These are phyloP conservation scores for Venturia canescens DNA, from an alignment of 1,140 invertebrate genomes.

Conservation along the genomic window DNA sequence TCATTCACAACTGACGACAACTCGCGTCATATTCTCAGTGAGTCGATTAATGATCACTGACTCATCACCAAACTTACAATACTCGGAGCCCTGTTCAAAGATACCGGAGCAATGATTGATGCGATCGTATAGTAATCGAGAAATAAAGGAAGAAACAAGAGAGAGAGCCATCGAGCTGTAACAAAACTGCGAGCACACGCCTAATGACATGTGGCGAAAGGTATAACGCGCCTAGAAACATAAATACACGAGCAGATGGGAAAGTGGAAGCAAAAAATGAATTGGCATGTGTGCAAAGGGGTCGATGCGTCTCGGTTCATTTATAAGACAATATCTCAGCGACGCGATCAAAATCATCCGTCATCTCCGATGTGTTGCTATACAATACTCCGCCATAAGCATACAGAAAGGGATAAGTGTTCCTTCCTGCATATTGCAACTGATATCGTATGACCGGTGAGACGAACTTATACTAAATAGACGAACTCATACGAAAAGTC, in stretches of 20 bases:
- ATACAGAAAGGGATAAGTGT: not conserved
- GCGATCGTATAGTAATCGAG: not conserved
- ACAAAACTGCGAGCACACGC: constrained; percentile 25
- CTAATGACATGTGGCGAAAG: constrained; percentile 14
- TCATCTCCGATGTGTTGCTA: constrained; percentile 42
- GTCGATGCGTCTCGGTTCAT: constrained; percentile 51
- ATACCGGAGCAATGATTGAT: constrained; percentile 32
- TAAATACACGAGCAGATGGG: not conserved
- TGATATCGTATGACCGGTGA: not conserved
- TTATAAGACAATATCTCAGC: constrained; percentile 57
- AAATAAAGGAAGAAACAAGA: not conserved
- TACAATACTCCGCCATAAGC: not conserved
- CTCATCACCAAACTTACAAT: not conserved
- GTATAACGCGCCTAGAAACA: not conserved
- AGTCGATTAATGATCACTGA: too few relatives aligned
- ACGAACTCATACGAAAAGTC: not conserved
- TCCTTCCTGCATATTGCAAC: not conserved
- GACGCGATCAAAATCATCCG: constrained; percentile 51
- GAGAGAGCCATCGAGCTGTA: constrained; percentile 25
- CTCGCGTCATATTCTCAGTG: too few relatives aligned
- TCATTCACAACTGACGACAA: too few relatives aligned
- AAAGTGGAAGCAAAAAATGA: constrained; percentile 23
- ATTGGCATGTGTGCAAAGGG: constrained; percentile 10
- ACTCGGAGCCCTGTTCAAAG: not conserved
- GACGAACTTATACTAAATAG: not conserved